phyloP scores from a whole-genome alignment of 2,888 invertebrate species.

The Orchesellides sinensis region DNA sequence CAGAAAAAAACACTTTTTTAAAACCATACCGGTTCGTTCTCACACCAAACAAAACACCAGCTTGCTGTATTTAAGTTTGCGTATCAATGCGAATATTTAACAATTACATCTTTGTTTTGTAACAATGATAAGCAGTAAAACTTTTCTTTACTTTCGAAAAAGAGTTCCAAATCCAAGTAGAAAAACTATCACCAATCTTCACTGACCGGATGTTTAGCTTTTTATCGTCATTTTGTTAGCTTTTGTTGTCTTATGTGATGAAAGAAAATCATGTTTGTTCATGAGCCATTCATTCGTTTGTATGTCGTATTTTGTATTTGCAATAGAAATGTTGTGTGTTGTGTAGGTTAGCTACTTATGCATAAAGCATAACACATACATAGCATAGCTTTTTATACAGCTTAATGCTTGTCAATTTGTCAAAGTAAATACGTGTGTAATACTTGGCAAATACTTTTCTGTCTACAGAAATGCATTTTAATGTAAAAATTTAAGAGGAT shows the following conservation, averaged over 20 bases:
- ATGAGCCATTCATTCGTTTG: slow-evolving; percentile 6
- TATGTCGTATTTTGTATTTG: background rate
- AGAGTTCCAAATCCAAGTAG: background rate
- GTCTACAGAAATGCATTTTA: no score
- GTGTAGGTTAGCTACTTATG: background rate
- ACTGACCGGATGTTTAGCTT: slow-evolving; percentile 56
- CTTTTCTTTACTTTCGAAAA: background rate
- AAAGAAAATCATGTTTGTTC: slow-evolving; percentile 29
- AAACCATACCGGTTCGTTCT: background rate
- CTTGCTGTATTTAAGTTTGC: slow-evolving; percentile 22
- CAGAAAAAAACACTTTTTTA: background rate
- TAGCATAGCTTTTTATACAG: slow-evolving; percentile 5
- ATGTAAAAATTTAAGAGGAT: no score
- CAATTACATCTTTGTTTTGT: background rate
- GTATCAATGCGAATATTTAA: slow-evolving; percentile 49
- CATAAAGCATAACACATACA: slow-evolving; percentile 26
- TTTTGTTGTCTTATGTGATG: slow-evolving; percentile 9
- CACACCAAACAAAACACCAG: background rate
- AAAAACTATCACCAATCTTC: background rate
- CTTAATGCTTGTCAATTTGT: slow-evolving; percentile 51
- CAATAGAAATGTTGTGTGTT: slow-evolving; percentile 12
- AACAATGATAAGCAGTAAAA: background rate
- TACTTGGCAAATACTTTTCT: slow-evolving; percentile 15
- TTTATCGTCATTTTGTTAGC: slow-evolving; percentile 48
- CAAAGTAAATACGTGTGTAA: slow-evolving; percentile 11